phyloP scores from a whole-genome alignment of 2,888 invertebrate genomes.

The Hyposoter dolosus region DNA sequence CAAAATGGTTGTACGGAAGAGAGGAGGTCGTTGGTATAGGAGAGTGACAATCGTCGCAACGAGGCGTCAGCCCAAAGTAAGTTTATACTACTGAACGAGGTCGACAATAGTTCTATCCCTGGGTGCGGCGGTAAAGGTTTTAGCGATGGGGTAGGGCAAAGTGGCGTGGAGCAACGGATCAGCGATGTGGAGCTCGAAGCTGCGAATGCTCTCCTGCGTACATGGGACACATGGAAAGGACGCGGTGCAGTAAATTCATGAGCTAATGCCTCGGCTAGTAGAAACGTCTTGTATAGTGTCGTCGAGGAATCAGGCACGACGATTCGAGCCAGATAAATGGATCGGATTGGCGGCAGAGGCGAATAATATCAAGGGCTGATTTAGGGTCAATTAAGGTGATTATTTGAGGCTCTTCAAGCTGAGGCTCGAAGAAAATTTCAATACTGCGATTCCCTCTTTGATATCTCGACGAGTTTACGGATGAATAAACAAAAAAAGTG shows the following conservation, averaged over 20 bases:
- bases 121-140: background rate
- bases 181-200: background rate
- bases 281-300: constrained; percentile 3
- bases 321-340: background rate
- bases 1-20: background rate
- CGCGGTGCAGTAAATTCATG: background rate
- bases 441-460: background rate
- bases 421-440: too few species aligned
- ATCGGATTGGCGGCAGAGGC: background rate
- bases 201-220: background rate
- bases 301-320: background rate
- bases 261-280: background rate
- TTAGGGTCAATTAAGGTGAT: background rate
- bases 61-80: background rate
- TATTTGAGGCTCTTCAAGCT: background rate
- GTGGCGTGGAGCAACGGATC: background rate
- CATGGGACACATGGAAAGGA: background rate
- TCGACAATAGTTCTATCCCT: background rate
- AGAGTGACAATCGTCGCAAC: background rate
- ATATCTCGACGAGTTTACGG: background rate
- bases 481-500: constrained; percentile 17
- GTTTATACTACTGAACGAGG: constrained; percentile 14
- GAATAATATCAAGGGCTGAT: background rate
- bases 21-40: background rate
- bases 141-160: background rate